Percentiles rank a stretch among this genome's conserved stretches.
Evolutionary conservation across 2,797 vertebrate species (phyloP).

Genomic region (Pogoniulus pusillus): DNA sequence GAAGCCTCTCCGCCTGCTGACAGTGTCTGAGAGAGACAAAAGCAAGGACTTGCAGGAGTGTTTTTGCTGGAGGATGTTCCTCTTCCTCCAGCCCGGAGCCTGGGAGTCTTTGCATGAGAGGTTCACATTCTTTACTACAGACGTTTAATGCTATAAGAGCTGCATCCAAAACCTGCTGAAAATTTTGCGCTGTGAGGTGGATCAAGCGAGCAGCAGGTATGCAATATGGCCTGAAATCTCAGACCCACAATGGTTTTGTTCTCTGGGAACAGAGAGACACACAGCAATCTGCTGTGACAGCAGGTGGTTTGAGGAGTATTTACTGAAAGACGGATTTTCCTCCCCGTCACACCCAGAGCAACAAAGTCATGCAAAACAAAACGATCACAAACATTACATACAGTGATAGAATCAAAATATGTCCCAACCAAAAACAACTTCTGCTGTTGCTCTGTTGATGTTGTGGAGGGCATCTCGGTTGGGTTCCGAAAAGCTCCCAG

Average conservation of each 20-base stretch:
- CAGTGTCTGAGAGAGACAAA: not conserved
- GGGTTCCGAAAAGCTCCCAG: not conserved
- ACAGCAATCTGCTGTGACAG: slow-evolving; percentile 44
- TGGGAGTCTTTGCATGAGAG: not conserved
- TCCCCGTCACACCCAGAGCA: not conserved
- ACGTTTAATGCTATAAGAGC: not conserved
- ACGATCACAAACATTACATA: slow-evolving; percentile 10
- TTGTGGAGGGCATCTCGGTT: not conserved
- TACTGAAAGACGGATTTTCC: slow-evolving; percentile 47
- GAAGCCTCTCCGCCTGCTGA: not conserved
- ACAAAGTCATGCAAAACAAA: not conserved
- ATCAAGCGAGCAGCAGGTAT: not conserved
- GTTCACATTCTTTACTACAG: not conserved
- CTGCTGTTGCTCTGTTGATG: not conserved
- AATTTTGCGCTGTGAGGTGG: not conserved
- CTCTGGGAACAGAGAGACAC: not conserved
- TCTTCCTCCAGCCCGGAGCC: not conserved
- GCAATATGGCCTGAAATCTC: not conserved
- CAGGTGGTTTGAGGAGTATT: slow-evolving; percentile 23
- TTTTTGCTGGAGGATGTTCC: not conserved
- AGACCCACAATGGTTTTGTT: not conserved
- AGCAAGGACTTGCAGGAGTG: not conserved
- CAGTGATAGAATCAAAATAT: slow-evolving; percentile 3
- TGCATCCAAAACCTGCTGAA: not conserved
- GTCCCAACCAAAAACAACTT: not conserved